Evolutionary conservation across 2,113 vertebrate genomes (phyloP).

Genomic region (Macrotus californicus): DNA sequence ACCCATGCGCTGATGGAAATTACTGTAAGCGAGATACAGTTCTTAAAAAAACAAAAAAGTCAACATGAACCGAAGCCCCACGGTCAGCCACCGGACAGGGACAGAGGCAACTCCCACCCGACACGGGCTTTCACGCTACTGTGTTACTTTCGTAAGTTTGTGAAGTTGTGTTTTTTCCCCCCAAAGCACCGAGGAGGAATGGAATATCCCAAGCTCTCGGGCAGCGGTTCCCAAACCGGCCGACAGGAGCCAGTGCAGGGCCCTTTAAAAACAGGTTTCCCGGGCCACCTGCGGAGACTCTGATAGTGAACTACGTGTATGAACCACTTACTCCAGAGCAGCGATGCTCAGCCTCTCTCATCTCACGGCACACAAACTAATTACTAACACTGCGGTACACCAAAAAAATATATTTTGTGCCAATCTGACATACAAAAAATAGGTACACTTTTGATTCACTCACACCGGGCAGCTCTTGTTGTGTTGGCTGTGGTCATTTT

Average conservation of each 20-base stretch:
- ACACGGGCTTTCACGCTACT: neutral
- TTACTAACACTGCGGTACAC: neutral
- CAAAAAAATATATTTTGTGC: neutral
- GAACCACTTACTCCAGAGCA: neutral
- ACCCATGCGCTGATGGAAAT: neutral
- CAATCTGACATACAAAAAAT: neutral
- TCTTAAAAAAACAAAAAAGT: neutral
- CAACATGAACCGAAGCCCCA: neutral
- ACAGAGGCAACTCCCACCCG: neutral
- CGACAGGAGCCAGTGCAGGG: rapidly evolving
- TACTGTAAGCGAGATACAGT: neutral
- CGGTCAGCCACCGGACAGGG: neutral
- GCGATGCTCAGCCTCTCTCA: neutral
- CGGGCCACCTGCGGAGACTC: neutral
- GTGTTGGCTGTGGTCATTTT: neutral
- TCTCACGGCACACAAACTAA: neutral
- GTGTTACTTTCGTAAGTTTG: too few species aligned
- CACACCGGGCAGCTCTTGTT: neutral
- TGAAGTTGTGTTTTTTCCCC: neutral
- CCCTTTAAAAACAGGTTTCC: neutral
- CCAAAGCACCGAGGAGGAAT: rapidly evolving
- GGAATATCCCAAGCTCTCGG: too few species aligned
- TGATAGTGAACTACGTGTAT: rapidly evolving
- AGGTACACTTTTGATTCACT: neutral
- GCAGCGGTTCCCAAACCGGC: neutral